Evolutionary conservation across 2,113 vertebrate genomes (phyloP), one percentile per base, ranked within the genome.

Genomic region (Amblyopsis rosae): DNA sequence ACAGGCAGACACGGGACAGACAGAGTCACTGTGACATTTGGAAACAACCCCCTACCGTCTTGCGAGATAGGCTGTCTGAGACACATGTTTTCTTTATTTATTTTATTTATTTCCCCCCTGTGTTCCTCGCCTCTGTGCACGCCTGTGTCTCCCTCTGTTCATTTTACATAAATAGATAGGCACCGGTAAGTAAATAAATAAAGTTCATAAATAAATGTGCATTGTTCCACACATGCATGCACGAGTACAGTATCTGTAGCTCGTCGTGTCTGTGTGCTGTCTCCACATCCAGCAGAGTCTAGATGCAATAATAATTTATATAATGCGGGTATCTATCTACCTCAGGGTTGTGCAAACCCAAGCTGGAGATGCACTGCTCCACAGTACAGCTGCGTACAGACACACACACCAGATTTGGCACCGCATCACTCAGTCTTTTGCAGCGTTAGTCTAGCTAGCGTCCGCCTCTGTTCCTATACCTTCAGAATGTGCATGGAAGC

Each of bases 21-120:
- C 76, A 67, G 83, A 74, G 71, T 61, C 50, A 12, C 70, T 41
- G 62, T 83, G 84, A 82, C 82, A 87, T 88, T 86, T 79, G 64
- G 70, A 76, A 76, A 67, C 48, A 69, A 69, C 70, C 75, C 75
- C 62, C 70, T 45, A 15, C 69, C 50, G 58, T 65, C 66, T 69
- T n/a, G 6, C 56, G 50, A 82, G 60, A 82, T 48, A 72, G 69
- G 64, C 61, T 41, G 35, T 8, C 35, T 41, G 35, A 41, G 35
- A 41, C 35, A 8, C 35, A 41, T 41, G 4, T 8, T 62, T 35
- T 51, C 51, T 15, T 51, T 15, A 3, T 11, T 51, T 51, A 9
- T 51, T 51, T 51, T 4, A 11, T 51, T 51, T 11, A 4, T 12
- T 51, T 15, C 3, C 11, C 13, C 0, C 3, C 49, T 51, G 49